A percentile compares a stretch with the other conserved stretches of the same genome.
These are phyloP conservation scores for Leptarthrus brevirostris DNA, from an alignment of 2,888 invertebrate species.

Conservation along the genomic window DNA sequence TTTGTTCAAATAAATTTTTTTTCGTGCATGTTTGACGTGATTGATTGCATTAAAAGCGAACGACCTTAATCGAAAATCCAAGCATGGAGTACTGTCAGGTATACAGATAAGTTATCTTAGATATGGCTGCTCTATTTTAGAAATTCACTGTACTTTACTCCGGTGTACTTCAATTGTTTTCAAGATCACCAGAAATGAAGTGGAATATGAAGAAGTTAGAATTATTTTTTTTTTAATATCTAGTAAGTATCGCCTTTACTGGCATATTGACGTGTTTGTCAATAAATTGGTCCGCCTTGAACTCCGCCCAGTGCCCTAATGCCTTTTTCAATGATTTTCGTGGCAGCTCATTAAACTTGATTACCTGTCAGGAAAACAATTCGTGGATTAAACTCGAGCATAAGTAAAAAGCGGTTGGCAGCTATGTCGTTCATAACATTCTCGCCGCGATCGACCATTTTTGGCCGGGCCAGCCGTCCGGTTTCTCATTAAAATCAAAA, in stretches of 20 bases:
- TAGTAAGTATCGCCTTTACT: too few relatives aligned
- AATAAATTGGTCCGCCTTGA: conserved; percentile 14
- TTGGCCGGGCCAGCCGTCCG: conserved; percentile 27
- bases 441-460: conserved; percentile 24
- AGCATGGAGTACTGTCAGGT: neutral
- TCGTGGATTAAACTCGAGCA: conserved; percentile 1
- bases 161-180: too few relatives aligned
- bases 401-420: neutral
- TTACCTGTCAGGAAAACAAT: conserved; percentile 41
- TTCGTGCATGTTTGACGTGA: conserved; percentile 17
- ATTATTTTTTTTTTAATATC: too few relatives aligned
- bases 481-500: conserved; percentile 47
- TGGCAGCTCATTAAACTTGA: conserved; percentile 31
- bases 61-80: conserved; percentile 41
- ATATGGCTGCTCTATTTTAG: conserved; percentile 19
- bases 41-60: conserved; percentile 43
- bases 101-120: neutral
- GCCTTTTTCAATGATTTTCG: neutral
- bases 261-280: neutral
- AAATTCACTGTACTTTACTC: too few relatives aligned
- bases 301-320: neutral
- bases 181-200: conserved; percentile 1
- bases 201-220: neutral
- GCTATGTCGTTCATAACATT: conserved; percentile 30
- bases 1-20: conserved; percentile 38